Conservation (phyloP, 2,888 invertebrate species). For the Orgyia antiqua region DNA sequence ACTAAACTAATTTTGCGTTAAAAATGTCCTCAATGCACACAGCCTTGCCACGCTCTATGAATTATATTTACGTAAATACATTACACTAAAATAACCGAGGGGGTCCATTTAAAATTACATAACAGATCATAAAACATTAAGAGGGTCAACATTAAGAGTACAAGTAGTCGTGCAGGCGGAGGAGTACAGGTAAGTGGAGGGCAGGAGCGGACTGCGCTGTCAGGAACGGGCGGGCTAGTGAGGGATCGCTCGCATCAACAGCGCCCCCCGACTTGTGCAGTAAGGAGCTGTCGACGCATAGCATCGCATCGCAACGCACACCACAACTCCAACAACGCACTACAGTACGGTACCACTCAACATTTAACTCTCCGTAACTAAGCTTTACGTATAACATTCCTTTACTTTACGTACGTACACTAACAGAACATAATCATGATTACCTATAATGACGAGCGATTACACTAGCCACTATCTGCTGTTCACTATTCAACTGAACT, state of each 20-base stretch:
- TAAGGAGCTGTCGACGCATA: constrained; percentile 58
- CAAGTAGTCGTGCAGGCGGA: constrained; percentile 70
- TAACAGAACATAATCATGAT: constrained; percentile 75
- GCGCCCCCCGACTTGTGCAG: constrained; percentile 43
- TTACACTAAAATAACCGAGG: constrained; percentile 75
- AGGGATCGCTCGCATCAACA: constrained; percentile 41
- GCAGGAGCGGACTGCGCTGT: constrained; percentile 28
- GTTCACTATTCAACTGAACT: constrained; percentile 74
- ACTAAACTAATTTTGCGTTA: constrained; percentile 74
- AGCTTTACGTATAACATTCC: constrained; percentile 74
- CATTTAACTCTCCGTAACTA: constrained; percentile 73
- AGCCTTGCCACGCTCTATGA: constrained; percentile 84
- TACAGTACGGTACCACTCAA: constrained; percentile 76
- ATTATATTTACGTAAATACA: constrained; percentile 65
- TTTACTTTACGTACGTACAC: constrained; percentile 63
- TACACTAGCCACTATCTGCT: constrained; percentile 78
- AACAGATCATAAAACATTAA: constrained; percentile 71
- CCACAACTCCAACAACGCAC: constrained; percentile 72
- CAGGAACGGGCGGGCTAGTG: constrained; percentile 8
- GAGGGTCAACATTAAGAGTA: constrained; percentile 70
- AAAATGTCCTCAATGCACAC: constrained; percentile 81
- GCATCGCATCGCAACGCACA: constrained; percentile 46
- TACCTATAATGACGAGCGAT: constrained; percentile 75
- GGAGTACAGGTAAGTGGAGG: constrained; percentile 40
- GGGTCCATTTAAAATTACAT: constrained; percentile 71